Evolutionary conservation across 2,888 invertebrate genomes (phyloP).

Genomic region (Pedicia rivosa): DNA sequence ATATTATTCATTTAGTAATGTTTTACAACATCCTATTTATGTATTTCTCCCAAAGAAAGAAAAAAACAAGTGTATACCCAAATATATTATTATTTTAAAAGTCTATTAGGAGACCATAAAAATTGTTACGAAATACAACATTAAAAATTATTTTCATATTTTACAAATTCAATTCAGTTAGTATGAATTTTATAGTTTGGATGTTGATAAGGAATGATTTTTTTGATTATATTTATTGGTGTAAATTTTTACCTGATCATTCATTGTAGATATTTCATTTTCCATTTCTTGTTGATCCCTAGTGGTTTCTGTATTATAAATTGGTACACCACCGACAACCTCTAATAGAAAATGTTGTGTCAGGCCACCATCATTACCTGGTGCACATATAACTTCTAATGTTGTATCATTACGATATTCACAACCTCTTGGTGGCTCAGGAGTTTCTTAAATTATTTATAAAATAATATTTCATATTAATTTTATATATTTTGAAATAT

Average conservation of each 20-base stretch:
- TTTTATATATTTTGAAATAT: no score
- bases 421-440: conserved; percentile 62
- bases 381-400: conserved; percentile 53
- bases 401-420: conserved; percentile 48
- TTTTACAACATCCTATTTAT: no score
- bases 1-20: no score
- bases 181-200: no score
- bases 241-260: conserved; percentile 39
- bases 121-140: no score
- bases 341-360: conserved; percentile 70
- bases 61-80: no score
- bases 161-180: no score
- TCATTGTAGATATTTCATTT: conserved; percentile 46
- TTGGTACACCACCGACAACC: conserved; percentile 44
- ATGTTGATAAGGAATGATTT: no score
- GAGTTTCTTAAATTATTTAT: conserved; percentile 41
- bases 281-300: conserved; percentile 26
- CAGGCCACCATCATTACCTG: conserved; percentile 67
- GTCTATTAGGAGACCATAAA: no score
- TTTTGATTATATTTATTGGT: not conserved
- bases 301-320: conserved; percentile 33
- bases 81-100: no score
- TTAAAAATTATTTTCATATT: no score
- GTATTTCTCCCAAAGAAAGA: no score
- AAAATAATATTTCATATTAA: conserved; percentile 4